These are phyloP conservation scores for Anguilla obscura DNA, from an alignment of 2,797 vertebrate genomes.

Conservation along the genomic window DNA sequence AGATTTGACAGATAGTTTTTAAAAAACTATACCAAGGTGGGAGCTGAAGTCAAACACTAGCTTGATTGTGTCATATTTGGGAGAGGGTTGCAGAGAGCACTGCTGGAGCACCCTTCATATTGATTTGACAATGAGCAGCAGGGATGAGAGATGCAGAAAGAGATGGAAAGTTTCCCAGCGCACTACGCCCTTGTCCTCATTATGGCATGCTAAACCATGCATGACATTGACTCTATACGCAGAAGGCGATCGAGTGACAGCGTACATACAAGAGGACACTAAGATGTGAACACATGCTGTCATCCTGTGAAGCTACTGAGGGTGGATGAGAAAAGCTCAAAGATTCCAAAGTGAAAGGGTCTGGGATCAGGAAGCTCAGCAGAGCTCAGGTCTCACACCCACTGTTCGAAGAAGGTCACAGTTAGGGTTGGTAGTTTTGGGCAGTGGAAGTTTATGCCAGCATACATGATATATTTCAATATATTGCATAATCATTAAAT, in stretches of 20 bases:
- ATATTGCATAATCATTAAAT: background rate
- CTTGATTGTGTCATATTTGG: background rate
- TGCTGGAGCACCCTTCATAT: background rate
- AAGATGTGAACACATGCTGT: background rate
- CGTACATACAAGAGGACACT: background rate
- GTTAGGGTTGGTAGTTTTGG: no score
- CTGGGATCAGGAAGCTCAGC: background rate
- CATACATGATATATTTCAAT: background rate
- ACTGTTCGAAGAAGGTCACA: background rate
- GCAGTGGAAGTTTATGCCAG: background rate
- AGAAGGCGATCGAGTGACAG: background rate
- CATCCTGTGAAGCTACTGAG: background rate
- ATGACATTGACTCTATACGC: background rate
- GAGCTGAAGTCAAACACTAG: background rate
- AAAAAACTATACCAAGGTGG: background rate
- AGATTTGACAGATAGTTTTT: background rate
- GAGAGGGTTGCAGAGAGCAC: background rate
- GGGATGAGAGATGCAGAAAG: background rate
- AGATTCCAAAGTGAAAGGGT: background rate
- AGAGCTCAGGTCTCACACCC: background rate
- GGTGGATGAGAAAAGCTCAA: background rate
- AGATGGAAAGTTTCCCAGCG: background rate
- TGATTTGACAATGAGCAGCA: background rate
- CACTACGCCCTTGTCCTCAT: background rate
- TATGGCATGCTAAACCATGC: background rate